These are phyloP conservation scores for Cephus cinctus DNA, from an alignment of 1,140 invertebrate species.

Conservation along the genomic window DNA sequence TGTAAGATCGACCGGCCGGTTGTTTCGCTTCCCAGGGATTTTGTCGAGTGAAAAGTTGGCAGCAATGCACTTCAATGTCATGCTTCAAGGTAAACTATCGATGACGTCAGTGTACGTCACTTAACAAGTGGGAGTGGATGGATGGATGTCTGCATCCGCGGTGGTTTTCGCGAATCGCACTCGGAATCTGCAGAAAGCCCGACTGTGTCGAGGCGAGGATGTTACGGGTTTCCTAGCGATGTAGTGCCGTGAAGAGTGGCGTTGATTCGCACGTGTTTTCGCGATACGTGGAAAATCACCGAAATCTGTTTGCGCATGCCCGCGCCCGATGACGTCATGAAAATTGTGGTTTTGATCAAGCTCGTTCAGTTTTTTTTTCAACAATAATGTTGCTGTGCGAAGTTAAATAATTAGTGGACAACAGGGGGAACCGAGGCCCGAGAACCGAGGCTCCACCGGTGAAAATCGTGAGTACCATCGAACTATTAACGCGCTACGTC, in stretches of 20 bases:
- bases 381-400: slow-evolving; percentile 37
- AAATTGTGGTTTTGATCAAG: slow-evolving; percentile 54
- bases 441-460: slow-evolving; percentile 29
- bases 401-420: slow-evolving; percentile 36
- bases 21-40: too few species aligned
- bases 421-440: neutral
- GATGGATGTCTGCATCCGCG: slow-evolving; percentile 37
- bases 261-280: slow-evolving; percentile 39
- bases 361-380: slow-evolving; percentile 18
- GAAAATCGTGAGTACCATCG: slow-evolving; percentile 36
- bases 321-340: slow-evolving; percentile 53
- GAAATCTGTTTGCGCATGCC: slow-evolving; percentile 51
- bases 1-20: too few species aligned
- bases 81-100: slow-evolving; percentile 58
- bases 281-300: slow-evolving; percentile 54
- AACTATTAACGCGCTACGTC: slow-evolving; percentile 7
- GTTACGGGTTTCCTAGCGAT: slow-evolving; percentile 35
- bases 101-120: slow-evolving; percentile 57
- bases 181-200: slow-evolving; percentile 33
- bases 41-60: slow-evolving; percentile 40
- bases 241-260: slow-evolving; percentile 24
- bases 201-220: slow-evolving; percentile 35
- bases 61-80: slow-evolving; percentile 52
- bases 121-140: slow-evolving; percentile 56
- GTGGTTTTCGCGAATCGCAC: slow-evolving; percentile 39